Evolutionary conservation across 2,888 invertebrate genomes (phyloP).

Genomic region (Microplitis deprimator): DNA sequence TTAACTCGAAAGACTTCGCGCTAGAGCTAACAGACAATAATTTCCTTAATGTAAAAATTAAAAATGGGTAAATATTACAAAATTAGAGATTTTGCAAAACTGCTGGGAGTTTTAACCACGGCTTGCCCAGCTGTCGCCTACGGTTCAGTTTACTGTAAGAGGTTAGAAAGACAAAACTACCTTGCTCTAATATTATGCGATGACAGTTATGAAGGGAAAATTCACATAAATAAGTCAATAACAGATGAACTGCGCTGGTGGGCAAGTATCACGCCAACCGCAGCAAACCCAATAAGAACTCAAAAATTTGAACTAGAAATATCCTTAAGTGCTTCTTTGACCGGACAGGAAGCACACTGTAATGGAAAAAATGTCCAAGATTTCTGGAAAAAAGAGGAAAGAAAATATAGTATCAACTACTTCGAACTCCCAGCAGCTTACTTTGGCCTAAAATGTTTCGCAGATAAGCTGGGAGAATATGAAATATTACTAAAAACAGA

Average conservation of each 20-base stretch:
- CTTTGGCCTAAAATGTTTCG: no score
- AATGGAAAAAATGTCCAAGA: no score
- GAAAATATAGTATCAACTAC: no score
- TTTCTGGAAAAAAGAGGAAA: no score
- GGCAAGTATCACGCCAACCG: constrained; percentile 2
- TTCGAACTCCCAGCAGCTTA: no score
- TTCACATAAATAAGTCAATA: constrained; percentile 18
- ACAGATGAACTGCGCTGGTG: constrained; percentile 30
- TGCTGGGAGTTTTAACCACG: constrained; percentile 35
- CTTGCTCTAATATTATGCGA: constrained; percentile 28
- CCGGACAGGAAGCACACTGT: constrained; percentile 39
- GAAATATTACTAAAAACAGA: no score
- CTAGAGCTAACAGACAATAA: constrained; percentile 8
- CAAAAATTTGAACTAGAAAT: constrained; percentile 27
- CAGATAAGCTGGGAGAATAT: no score
- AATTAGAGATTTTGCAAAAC: constrained; percentile 37
- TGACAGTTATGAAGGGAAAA: constrained; percentile 27
- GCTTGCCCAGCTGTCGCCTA: constrained; percentile 35
- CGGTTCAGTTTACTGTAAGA: constrained; percentile 30
- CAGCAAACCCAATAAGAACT: constrained; percentile 23
- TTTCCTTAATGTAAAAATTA: background rate
- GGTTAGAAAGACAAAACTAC: constrained; percentile 32
- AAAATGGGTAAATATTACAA: constrained; percentile 10
- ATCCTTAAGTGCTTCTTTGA: constrained; percentile 38
- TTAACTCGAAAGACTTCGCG: constrained; percentile 4